A percentile compares a stretch with the other conserved stretches of the same genome.
phyloP scores from a whole-genome alignment of 1,140 invertebrate species.

The Chlorops oryzae region DNA sequence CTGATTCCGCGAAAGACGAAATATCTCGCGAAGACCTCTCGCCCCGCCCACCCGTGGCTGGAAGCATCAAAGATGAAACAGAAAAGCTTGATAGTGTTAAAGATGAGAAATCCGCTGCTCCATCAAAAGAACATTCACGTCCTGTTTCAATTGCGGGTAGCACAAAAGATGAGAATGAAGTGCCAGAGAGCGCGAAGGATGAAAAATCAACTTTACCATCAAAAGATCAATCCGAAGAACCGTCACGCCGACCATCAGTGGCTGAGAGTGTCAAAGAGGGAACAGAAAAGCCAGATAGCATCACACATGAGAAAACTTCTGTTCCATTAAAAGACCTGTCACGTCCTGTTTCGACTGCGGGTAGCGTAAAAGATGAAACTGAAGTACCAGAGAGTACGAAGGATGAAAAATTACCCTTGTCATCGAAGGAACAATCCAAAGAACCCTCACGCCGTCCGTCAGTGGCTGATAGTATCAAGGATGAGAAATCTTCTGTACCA shows the following conservation, averaged over 20 bases:
- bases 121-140: conserved; percentile 19
- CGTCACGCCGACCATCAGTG: conserved; percentile 14
- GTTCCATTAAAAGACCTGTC: conserved; percentile 18
- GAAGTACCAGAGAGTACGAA: conserved; percentile 9
- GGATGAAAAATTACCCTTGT: too few relatives aligned
- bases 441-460: conserved; percentile 11
- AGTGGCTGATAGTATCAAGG: conserved; percentile 4
- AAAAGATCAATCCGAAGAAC: conserved; percentile 17
- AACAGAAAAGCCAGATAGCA: conserved; percentile 9
- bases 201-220: conserved; percentile 19
- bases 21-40: too few relatives aligned
- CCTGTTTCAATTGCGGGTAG: conserved; percentile 8
- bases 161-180: conserved; percentile 11
- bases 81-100: too few relatives aligned
- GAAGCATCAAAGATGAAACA: conserved; percentile 11
- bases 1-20: too few relatives aligned
- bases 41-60: too few relatives aligned
- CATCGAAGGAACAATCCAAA: conserved; percentile 15
- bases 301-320: conserved; percentile 19
- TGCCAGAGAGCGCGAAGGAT: conserved; percentile 11
- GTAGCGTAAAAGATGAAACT: conserved; percentile 9
- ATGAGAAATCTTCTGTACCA: conserved; percentile 9
- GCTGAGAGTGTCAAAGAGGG: conserved; percentile 11
- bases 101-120: conserved; percentile 3
- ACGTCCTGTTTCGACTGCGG: conserved; percentile 13